phyloP scores from a whole-genome alignment of 2,888 invertebrate genomes.

The Aspidiotus rigidus region DNA sequence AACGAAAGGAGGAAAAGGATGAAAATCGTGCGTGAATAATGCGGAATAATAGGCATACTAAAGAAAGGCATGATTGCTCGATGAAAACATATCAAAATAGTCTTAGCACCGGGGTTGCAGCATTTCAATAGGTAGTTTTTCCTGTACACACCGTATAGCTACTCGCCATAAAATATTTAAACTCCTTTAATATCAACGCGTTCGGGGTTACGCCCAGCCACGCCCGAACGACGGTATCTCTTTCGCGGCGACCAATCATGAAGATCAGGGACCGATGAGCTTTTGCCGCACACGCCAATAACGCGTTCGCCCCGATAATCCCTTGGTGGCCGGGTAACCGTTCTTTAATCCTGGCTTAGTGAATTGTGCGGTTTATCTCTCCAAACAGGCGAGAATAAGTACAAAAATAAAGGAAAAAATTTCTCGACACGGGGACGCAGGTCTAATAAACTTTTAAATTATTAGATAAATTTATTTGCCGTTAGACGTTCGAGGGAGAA shows the following conservation, averaged over 20 bases:
- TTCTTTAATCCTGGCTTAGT: slow-evolving; percentile 20
- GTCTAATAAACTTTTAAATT: slow-evolving; percentile 27
- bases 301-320: not conserved
- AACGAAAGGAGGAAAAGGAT: slow-evolving; percentile 12
- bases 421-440: slow-evolving; percentile 22
- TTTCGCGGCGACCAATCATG: slow-evolving; percentile 13
- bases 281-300: slow-evolving; percentile 1
- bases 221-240: slow-evolving; percentile 12
- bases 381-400: slow-evolving; percentile 18
- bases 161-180: slow-evolving; percentile 28
- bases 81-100: slow-evolving; percentile 31
- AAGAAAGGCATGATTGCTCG: slow-evolving; percentile 32
- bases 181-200: not conserved
- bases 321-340: not conserved
- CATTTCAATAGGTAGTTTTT: slow-evolving; percentile 19
- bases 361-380: slow-evolving; percentile 32
- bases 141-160: slow-evolving; percentile 16
- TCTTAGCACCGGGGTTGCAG: slow-evolving; percentile 26
- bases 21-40: slow-evolving; percentile 30
- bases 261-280: slow-evolving; percentile 1
- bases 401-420: slow-evolving; percentile 18
- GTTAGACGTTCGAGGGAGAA: slow-evolving; percentile 17
- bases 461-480: slow-evolving; percentile 29
- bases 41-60: slow-evolving; percentile 32
- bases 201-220: slow-evolving; percentile 13